These are phyloP conservation scores for Notoglanidium macrostoma DNA, from an alignment of 2,797 vertebrate genomes.

Conservation along the genomic window DNA sequence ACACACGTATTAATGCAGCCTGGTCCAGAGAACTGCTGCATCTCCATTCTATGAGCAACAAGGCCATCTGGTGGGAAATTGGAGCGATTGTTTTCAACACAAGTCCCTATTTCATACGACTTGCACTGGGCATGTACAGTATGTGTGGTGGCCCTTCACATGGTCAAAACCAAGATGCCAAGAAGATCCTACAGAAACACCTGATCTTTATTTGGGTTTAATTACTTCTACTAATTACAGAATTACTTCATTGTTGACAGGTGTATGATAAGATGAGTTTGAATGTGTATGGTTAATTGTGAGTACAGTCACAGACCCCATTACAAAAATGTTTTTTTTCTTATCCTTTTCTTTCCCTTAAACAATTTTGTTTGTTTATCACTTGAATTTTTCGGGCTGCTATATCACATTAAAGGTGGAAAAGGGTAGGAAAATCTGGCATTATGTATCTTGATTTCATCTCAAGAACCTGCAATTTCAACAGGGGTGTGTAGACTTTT, in stretches of 20 bases:
- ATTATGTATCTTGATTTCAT: background rate
- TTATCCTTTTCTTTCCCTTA: background rate
- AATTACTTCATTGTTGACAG: background rate
- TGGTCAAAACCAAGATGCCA: no score
- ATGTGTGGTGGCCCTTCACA: background rate
- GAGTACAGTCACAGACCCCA: background rate
- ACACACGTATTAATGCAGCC: constrained; percentile 11
- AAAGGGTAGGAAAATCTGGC: background rate
- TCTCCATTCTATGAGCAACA: constrained; percentile 30
- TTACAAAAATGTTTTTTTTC: background rate
- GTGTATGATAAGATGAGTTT: background rate
- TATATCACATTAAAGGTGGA: background rate
- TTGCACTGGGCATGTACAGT: background rate
- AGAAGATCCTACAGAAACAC: background rate
- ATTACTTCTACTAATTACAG: no score
- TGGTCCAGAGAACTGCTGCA: background rate
- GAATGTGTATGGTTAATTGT: background rate
- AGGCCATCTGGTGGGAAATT: constrained; percentile 36
- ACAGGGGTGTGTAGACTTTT: background rate
- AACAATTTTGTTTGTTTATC: background rate
- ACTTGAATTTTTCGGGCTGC: background rate
- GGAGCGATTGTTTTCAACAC: constrained; percentile 4
- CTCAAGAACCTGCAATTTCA: background rate
- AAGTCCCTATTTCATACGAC: background rate
- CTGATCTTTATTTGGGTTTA: background rate